Base-by-base conservation (phyloP, 1,140 invertebrate genomes). In the Ericerus pela region DNA sequence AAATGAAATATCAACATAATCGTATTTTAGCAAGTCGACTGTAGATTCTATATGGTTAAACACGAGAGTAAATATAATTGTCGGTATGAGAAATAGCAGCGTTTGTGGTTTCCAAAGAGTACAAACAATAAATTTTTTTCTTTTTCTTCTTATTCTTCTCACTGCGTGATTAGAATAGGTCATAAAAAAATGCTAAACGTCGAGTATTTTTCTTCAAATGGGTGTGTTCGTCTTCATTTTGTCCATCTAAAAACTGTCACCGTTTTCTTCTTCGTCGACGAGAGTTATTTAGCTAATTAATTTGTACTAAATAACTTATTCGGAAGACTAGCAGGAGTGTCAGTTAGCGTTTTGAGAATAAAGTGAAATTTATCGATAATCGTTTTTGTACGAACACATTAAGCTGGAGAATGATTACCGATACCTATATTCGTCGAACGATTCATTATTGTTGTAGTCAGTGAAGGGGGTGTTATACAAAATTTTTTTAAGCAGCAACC, bases 231-330 rank as follows among this genome's bases (percentile, higher is more conserved):
- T 47, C 20, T 14, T 22, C 41, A 12, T 10, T 47, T 5, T 47
- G 41, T 47, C 41, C 41, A 47, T 24, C 26, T n/a, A n/a, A n/a
- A 47, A 47, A 47, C 41, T 47, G 41, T 47, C 41, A 47, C 41
- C 41, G 18, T 47, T 47, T 47, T 47, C 26, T 41, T 14, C 16
- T 18, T 22, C 20, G 26, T 47, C 20, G 41, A 47, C 8, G 41
- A 47, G 41, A n/a, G n/a, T n/a, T n/a, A n/a, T n/a, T n/a, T 24
- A 24, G 41, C 26, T 47, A 47, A 47, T 47, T 47, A 47, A 47
- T 47, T 47, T 47, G 41, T 47, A 14, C 41, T 16, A 47, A 18
- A 47, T 47, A 14, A 24, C 14, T 41, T n/a, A n/a, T n/a, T n/a
- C n/a, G n/a, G n/a, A n/a, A n/a, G n/a, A n/a, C n/a, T n/a, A n/a